Percentiles rank a stretch among this genome's conserved stretches.
phyloP scores from a whole-genome alignment of 2,888 invertebrate species.

The Ditylenchus weischeri region DNA sequence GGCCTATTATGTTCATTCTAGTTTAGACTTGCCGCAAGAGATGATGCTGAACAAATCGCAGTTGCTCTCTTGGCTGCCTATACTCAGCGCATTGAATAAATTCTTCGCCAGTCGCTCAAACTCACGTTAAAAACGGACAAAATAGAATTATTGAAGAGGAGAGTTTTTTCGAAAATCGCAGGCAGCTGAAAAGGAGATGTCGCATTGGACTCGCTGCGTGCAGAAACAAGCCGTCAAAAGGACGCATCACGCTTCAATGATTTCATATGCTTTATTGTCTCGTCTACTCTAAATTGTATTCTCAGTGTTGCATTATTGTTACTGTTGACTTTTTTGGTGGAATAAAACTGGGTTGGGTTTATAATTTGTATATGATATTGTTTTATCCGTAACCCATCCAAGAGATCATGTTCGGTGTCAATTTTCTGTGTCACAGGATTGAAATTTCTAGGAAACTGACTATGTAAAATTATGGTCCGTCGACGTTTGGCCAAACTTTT shows the following conservation, averaged over 20 bases:
- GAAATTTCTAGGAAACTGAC: no score
- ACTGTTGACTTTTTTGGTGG: not conserved
- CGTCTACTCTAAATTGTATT: conserved; percentile 14
- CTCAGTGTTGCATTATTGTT: no score
- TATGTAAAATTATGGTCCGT: no score
- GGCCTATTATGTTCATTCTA: not conserved
- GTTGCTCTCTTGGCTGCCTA: not conserved
- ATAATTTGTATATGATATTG: no score
- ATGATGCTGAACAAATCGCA: not conserved
- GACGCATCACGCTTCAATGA: not conserved
- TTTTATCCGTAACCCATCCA: no score
- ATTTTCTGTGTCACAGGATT: no score
- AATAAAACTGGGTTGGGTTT: not conserved
- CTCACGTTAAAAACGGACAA: not conserved
- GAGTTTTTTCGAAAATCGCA: not conserved
- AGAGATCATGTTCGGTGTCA: not conserved
- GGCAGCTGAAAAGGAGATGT: conserved; percentile 4
- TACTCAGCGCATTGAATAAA: conserved; percentile 2
- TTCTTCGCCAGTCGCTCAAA: conserved; percentile 2
- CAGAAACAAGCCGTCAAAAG: not conserved
- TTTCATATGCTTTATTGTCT: not conserved
- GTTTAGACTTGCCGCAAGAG: not conserved
- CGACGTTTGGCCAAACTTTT: no score
- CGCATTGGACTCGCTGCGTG: not conserved
- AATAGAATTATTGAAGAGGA: not conserved